phyloP scores from a whole-genome alignment of 2,797 vertebrate genomes.

The Aphelocoma californica region DNA sequence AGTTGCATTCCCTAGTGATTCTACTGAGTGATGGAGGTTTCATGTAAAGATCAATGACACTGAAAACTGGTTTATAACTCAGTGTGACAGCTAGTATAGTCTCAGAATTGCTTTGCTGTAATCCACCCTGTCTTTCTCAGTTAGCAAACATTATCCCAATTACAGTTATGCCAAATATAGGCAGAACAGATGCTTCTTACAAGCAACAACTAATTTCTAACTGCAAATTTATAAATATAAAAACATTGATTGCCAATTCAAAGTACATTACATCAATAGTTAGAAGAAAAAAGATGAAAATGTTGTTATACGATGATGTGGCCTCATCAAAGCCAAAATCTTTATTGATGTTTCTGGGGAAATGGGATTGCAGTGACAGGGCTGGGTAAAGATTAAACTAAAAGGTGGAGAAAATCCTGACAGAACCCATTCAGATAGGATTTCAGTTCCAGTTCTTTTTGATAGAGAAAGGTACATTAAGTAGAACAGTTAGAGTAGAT shows the following conservation, averaged over 20 bases:
- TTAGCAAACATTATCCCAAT: constrained; percentile 28
- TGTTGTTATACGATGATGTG: neutral
- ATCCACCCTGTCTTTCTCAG: neutral
- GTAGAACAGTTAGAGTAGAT: neutral
- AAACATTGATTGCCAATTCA: neutral
- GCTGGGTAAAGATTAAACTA: neutral
- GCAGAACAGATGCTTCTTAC: constrained; percentile 8
- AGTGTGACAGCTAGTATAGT: neutral
- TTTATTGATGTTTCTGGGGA: neutral
- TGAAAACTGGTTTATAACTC: constrained; percentile 34
- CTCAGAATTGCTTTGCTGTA: neutral
- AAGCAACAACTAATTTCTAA: constrained; percentile 3
- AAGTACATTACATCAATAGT: neutral
- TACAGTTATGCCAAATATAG: constrained; percentile 1
- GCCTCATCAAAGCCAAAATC: neutral
- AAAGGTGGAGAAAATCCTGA: neutral
- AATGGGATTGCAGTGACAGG: neutral
- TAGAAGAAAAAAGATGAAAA: neutral
- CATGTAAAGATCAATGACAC: constrained; percentile 4
- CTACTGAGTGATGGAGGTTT: neutral
- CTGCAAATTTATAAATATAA: constrained; percentile 1
- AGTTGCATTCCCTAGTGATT: neutral
- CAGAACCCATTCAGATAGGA: neutral
- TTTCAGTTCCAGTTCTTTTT: neutral
- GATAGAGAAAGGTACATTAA: neutral